Evolutionary conservation across 2,797 vertebrate genomes (phyloP).

Genomic region (Okamejei kenojei): DNA sequence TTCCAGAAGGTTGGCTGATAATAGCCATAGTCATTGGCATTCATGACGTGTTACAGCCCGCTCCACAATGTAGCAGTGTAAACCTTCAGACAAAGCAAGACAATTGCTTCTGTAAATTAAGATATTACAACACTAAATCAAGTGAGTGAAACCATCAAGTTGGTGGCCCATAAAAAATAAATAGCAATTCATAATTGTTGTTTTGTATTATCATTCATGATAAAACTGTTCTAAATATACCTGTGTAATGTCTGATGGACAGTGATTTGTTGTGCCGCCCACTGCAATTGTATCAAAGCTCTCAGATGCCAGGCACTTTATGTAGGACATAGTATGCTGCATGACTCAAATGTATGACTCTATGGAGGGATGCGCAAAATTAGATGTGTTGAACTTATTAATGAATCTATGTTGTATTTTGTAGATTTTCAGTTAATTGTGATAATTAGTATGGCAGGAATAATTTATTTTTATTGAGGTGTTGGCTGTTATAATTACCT

Average conservation of each 20-base stretch:
- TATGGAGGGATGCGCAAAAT: neutral
- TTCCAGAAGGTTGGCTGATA: neutral
- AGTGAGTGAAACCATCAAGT: neutral
- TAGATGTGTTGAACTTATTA: neutral
- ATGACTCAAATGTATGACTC: neutral
- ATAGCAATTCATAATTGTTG: neutral
- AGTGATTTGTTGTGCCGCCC: neutral
- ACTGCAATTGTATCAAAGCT: neutral
- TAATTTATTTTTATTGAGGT: too few relatives aligned
- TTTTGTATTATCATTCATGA: neutral
- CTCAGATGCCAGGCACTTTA: neutral
- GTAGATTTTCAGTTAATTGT: too few relatives aligned
- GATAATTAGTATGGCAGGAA: too few relatives aligned
- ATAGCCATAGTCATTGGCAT: neutral
- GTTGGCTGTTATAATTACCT: too few relatives aligned
- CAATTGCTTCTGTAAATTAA: neutral
- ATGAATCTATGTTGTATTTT: too few relatives aligned
- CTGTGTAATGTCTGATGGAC: neutral
- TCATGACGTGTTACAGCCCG: neutral
- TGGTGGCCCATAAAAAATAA: neutral
- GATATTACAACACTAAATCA: neutral
- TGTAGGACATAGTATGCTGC: too few relatives aligned
- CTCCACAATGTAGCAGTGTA: neutral
- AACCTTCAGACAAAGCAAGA: neutral
- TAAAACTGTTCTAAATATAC: neutral